These are phyloP conservation scores for Argya squamiceps DNA, from an alignment of 2,797 vertebrate species.

Conservation along the genomic window DNA sequence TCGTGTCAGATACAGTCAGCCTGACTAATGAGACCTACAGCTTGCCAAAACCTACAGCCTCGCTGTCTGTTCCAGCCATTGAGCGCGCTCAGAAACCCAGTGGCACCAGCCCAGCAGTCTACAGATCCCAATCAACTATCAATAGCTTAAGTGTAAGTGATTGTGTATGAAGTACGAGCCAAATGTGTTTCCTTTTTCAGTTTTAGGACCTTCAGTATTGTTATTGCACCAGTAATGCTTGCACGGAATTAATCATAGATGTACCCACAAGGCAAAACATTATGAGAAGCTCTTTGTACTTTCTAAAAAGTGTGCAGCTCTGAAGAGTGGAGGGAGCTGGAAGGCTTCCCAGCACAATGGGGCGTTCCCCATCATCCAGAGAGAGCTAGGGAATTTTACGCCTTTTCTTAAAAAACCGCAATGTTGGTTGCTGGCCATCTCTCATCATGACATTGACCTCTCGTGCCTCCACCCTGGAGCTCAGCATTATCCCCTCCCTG, in stretches of 20 bases:
- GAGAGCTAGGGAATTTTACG: neutral
- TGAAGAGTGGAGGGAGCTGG: conserved; percentile 32
- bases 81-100: conserved; percentile 69
- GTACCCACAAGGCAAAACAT: conserved; percentile 61
- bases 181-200: conserved; percentile 73
- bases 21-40: conserved; percentile 87
- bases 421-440: neutral
- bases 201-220: conserved; percentile 67
- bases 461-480: neutral
- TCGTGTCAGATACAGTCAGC: conserved; percentile 89
- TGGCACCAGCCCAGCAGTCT: conserved; percentile 71
- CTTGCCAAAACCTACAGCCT: conserved; percentile 80
- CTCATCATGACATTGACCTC: conserved; percentile 29
- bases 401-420: neutral
- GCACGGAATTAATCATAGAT: conserved; percentile 68
- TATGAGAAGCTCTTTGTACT: conserved; percentile 59
- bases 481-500: neutral
- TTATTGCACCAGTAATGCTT: conserved; percentile 68
- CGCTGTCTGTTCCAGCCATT: conserved; percentile 72
- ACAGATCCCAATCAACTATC: conserved; percentile 74
- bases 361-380: neutral
- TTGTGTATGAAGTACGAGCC: conserved; percentile 65
- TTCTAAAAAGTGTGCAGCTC: conserved; percentile 32
- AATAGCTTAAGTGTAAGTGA: conserved; percentile 78
- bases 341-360: conserved; percentile 32